These are phyloP conservation scores for Maconellicoccus hirsutus DNA, from an alignment of 1,140 invertebrate genomes.

Conservation along the genomic window DNA sequence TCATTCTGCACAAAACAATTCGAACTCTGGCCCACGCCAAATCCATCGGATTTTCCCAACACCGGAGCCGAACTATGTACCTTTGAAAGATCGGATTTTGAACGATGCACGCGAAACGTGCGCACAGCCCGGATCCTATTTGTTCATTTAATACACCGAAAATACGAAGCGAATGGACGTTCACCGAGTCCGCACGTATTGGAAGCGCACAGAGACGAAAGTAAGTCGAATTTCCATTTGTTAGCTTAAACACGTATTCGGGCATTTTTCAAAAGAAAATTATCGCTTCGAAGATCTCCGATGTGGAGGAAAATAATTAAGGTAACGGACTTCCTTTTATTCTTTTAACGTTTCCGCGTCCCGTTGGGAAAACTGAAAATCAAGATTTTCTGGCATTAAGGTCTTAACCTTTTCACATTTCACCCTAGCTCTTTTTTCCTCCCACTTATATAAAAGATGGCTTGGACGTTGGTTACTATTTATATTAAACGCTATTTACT, in stretches of 20 bases:
- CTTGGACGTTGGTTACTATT: conserved; percentile 14
- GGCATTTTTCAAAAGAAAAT: conserved; percentile 6
- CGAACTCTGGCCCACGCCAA: conserved; percentile 41
- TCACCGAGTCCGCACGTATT: conserved; percentile 36
- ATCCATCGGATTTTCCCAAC: conserved; percentile 42
- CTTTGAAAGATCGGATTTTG: conserved; percentile 40
- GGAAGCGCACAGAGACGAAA: conserved; percentile 16
- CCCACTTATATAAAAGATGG: background rate
- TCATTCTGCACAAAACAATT: conserved; percentile 49
- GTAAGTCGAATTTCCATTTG: conserved; percentile 13
- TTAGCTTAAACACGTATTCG: background rate
- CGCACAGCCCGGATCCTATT: conserved; percentile 39
- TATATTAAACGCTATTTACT: background rate
- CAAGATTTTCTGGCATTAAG: conserved; percentile 11
- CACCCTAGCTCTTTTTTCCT: background rate
- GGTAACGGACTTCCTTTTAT: conserved; percentile 22
- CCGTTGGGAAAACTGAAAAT: conserved; percentile 10
- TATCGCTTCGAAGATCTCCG: background rate
- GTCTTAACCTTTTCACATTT: conserved; percentile 12
- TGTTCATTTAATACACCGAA: conserved; percentile 39
- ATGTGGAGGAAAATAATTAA: conserved; percentile 15
- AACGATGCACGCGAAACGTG: conserved; percentile 36
- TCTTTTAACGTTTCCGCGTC: conserved; percentile 6
- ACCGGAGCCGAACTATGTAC: conserved; percentile 45
- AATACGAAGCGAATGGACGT: conserved; percentile 39